These are phyloP conservation scores for Morphnarchus princeps DNA, from an alignment of 2,113 vertebrate species.

Conservation along the genomic window DNA sequence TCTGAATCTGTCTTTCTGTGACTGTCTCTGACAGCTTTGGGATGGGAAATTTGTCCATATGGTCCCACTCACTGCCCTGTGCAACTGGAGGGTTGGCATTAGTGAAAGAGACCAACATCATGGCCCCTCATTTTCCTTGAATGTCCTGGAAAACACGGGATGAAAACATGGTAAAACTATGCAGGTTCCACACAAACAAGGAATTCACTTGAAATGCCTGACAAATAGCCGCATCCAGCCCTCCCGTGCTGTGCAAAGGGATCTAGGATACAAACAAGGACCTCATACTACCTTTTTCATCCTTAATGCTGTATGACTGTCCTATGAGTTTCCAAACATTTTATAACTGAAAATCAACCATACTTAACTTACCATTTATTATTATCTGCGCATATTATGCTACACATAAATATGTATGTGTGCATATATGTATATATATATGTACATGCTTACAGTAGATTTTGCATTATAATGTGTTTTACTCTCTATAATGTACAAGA, in stretches of 20 bases:
- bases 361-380: not conserved
- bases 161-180: not conserved
- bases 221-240: not conserved
- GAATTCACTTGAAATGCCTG: not conserved
- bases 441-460: not conserved
- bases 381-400: not conserved
- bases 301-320: not conserved
- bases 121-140: not conserved
- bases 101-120: not conserved
- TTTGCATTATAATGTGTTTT: not conserved
- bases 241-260: not conserved
- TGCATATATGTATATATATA: no score
- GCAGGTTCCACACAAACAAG: not conserved
- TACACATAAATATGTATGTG: not conserved
- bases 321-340: not conserved
- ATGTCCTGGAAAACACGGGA: not conserved
- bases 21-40: not conserved
- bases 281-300: not conserved
- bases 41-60: not conserved
- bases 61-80: not conserved
- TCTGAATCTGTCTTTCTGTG: not conserved
- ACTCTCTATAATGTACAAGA: not conserved
- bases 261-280: not conserved
- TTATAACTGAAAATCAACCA: not conserved
- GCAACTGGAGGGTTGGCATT: not conserved